phyloP scores from a whole-genome alignment of 92 coral and sea anemone genomes.

The Montipora capitata region DNA sequence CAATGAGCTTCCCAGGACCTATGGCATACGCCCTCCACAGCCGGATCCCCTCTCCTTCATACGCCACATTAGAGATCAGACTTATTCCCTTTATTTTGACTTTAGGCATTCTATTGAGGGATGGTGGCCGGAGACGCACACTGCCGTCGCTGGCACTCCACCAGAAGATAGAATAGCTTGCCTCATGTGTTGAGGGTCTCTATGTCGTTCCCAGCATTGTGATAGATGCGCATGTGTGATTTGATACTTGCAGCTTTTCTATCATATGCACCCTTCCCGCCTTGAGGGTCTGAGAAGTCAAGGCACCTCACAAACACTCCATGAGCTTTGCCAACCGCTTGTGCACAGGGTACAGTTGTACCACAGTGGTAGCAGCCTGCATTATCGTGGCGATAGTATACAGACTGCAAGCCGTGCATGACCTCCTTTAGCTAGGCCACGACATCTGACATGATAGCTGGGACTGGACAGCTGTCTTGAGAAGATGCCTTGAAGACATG shows the following conservation, averaged over 20 bases:
- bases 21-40: no score
- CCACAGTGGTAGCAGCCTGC: constrained; percentile 68
- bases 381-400: constrained; percentile 51
- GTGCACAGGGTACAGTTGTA: constrained; percentile 6
- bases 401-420: constrained; percentile 45
- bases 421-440: constrained; percentile 42
- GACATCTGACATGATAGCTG: not conserved
- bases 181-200: not conserved
- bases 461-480: no score
- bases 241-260: constrained; percentile 66
- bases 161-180: not conserved
- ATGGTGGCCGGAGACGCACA: no score
- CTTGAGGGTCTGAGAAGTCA: constrained; percentile 74
- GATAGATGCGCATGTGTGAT: constrained; percentile 39
- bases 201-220: constrained; percentile 50
- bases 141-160: no score
- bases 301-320: constrained; percentile 42
- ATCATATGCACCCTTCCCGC: constrained; percentile 70
- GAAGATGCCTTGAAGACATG: no score
- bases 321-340: constrained; percentile 44
- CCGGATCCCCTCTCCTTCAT: no score
- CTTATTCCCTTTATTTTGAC: no score
- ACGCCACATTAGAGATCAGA: no score
- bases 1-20: no score
- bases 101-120: no score